Conservation (phyloP, 2,888 invertebrate species). For the Meiosimyza decipiens region DNA sequence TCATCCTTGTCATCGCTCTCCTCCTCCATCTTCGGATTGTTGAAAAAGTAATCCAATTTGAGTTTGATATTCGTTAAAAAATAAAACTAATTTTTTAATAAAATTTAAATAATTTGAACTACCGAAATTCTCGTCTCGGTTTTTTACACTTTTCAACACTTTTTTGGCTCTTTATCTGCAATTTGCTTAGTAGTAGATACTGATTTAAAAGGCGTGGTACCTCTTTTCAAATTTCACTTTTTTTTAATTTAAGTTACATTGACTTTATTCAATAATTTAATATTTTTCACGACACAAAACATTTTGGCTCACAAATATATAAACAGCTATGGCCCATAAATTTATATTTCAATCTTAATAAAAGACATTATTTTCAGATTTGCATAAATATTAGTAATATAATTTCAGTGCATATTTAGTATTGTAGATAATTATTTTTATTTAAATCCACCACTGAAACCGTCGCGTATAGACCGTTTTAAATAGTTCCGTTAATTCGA, state of each 20-base stretch:
- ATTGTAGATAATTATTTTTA: not conserved
- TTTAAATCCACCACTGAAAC: not conserved
- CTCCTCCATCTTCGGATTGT: conserved; percentile 74
- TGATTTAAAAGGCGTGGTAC: too few species aligned
- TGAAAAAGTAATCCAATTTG: conserved; percentile 52
- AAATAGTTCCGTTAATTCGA: conserved; percentile 32
- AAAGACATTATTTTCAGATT: too few species aligned
- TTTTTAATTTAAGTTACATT: conserved; percentile 51
- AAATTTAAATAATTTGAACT: too few species aligned
- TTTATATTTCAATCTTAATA: too few species aligned
- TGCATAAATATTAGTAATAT: too few species aligned
- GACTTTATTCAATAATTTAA: conserved; percentile 52
- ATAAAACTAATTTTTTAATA: too few species aligned
- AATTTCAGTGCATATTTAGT: too few species aligned
- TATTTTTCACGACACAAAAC: conserved; percentile 38
- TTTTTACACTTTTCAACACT: too few species aligned
- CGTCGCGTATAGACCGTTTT: not conserved
- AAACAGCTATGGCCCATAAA: not conserved
- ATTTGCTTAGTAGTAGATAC: too few species aligned
- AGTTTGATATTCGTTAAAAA: conserved; percentile 21
- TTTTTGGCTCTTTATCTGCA: too few species aligned
- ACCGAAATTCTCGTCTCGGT: too few species aligned
- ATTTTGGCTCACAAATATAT: conserved; percentile 19
- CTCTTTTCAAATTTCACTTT: too few species aligned
- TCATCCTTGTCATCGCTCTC: conserved; percentile 87